A percentile compares a stretch with the other conserved stretches of the same genome.
Evolutionary conservation across 2,888 invertebrate genomes (phyloP).

Genomic region (Busseola fusca): DNA sequence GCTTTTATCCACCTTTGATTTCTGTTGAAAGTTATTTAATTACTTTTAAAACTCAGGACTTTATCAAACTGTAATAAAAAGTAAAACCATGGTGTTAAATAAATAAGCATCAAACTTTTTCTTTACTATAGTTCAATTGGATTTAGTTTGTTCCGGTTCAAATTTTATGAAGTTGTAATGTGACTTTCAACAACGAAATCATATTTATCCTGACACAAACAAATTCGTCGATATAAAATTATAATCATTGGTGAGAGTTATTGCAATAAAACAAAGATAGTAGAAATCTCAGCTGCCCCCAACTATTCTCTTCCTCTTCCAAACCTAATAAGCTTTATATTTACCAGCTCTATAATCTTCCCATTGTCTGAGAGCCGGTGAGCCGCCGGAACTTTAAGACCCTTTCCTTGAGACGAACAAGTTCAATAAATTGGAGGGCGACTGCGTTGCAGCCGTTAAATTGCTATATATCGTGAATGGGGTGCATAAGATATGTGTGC

Average conservation of each 20-base stretch:
- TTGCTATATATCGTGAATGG: slow-evolving; percentile 63
- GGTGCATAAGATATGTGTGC: slow-evolving; percentile 39
- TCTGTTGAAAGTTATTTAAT: background rate
- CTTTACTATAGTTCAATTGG: background rate
- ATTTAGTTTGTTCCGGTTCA: background rate
- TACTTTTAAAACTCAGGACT: too few relatives aligned
- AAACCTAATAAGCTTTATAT: slow-evolving; percentile 25
- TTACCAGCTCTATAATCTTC: slow-evolving; percentile 67
- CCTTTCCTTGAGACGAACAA: slow-evolving; percentile 82
- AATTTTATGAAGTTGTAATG: too few relatives aligned
- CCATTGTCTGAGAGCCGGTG: slow-evolving; percentile 59
- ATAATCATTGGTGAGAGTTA: too few relatives aligned
- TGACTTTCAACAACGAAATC: background rate
- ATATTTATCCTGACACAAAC: background rate
- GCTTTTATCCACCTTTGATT: background rate
- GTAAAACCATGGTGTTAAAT: too few relatives aligned
- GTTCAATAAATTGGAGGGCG: slow-evolving; percentile 86
- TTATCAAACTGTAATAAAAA: background rate
- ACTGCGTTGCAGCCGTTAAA: slow-evolving; percentile 64
- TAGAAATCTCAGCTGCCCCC: background rate
- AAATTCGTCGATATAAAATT: background rate
- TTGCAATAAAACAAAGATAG: background rate
- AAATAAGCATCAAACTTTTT: background rate
- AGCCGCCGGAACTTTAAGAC: slow-evolving; percentile 81
- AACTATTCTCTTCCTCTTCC: background rate